A percentile compares a stretch with the other conserved stretches of the same genome.
Evolutionary conservation across 2,888 invertebrate genomes (phyloP).

Genomic region (Phoronis australis): DNA sequence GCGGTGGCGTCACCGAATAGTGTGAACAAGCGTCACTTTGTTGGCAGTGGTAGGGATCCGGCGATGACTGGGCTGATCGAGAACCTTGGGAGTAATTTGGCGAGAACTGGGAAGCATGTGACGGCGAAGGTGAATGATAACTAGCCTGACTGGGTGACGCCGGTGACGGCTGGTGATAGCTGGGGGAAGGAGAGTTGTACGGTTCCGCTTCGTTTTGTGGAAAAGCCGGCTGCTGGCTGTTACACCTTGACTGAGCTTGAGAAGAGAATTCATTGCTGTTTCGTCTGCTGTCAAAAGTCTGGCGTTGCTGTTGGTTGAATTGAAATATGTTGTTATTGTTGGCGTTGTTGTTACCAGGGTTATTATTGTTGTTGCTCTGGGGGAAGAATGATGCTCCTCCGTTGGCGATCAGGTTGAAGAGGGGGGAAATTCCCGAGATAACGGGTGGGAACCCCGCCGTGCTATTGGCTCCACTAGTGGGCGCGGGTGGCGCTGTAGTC

Average conservation of each 20-base stretch:
- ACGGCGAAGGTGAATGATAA: slow-evolving; percentile 1
- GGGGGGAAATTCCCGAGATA: slow-evolving; percentile 40
- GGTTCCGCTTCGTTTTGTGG: neutral
- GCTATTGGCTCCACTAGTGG: slow-evolving; percentile 21
- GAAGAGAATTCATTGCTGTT: neutral
- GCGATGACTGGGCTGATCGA: slow-evolving; percentile 3
- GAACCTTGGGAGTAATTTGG: slow-evolving; percentile 17
- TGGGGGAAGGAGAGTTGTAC: neutral
- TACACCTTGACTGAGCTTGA: neutral
- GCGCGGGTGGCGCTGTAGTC: slow-evolving; percentile 57
- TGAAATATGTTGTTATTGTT: slow-evolving; percentile 29
- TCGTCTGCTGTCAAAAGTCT: neutral
- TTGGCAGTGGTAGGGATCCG: slow-evolving; percentile 15
- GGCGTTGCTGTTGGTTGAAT: neutral
- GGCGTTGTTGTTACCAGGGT: slow-evolving; percentile 20
- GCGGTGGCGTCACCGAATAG: slow-evolving; percentile 28
- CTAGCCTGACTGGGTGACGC: slow-evolving; percentile 21
- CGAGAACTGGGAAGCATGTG: slow-evolving; percentile 19
- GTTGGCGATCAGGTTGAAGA: slow-evolving; percentile 38
- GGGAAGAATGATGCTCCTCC: slow-evolving; percentile 20
- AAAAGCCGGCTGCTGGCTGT: neutral
- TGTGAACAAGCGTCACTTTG: slow-evolving; percentile 20
- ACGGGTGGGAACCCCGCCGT: slow-evolving; percentile 25
- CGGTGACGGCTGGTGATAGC: neutral
- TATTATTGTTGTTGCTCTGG: neutral